Base-by-base conservation (phyloP, 2,888 invertebrate species). In the Philopedon plagiatum region DNA sequence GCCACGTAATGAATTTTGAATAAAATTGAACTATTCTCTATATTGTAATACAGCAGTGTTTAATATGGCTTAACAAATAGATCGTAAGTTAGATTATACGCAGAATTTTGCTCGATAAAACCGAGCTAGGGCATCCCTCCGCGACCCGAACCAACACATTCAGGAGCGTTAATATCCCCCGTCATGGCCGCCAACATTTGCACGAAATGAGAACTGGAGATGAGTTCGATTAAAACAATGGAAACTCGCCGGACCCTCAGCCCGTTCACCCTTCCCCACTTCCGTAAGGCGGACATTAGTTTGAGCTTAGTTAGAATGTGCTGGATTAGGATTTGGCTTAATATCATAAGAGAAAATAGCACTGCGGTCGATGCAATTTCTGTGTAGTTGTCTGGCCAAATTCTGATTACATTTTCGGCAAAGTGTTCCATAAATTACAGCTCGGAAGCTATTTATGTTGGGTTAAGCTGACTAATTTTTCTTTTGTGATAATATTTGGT, bases 171-270 rank as follows among this genome's bases (percentile, higher is more conserved):
- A 84, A 85, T 85, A 85, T 85, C 82, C 82, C 60, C 83, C 81
- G 81, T 81, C 81, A 83, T 82, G 83, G 81, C 82, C 79, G 81
- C 84, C 82, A 83, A 84, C 84, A 84, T 85, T 85, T 84, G 84
- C 84, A 81, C 84, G 83, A 84, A 85, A 85, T 84, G 85, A 84
- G 85, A 84, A 83, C 83, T 82, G 81, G 83, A 85, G 84, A 85
- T 85, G 85, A 84, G 84, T 85, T 85, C 85, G 84, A 85, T 85
- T 85, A 84, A 85, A 85, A 85, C 85, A 85, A 85, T 85, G 84
- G 83, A 83, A 77, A 76, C 71, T 71, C 70, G 65, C 68, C 57
- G 71, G 69, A 63, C 75, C 74, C 72, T 66, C 74, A 73, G 58
- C 54, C 62, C 73, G 74, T 39, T 18, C 54, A 41, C 73, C 66